Evolutionary conservation across 2,888 invertebrate genomes (phyloP), one percentile per base, ranked within the genome.

Genomic region (Helicoverpa assulta): DNA sequence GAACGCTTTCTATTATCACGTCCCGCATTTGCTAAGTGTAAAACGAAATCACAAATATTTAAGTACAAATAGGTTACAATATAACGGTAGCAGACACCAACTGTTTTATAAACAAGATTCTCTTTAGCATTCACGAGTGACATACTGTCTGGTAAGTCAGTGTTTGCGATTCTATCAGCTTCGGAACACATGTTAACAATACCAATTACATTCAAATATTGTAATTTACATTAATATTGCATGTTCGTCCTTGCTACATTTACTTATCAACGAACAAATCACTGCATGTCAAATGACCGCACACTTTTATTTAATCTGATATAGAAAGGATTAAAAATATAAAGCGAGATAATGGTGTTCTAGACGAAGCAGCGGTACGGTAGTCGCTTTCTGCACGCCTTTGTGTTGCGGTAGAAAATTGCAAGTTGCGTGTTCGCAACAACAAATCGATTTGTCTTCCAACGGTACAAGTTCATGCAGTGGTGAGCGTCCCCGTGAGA

Each of bases 401-500:
- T 18, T 1, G 26, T n/a, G 7, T 6, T 37, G 26, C 40, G 16
- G 8, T 51, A 33, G 12, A 14, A 47, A 18, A 19, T 21, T 37
- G 33, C 12, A n/a, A 62, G 37, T 59, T 65, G 56, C 55, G 56
- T 70, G 52, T 62, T 63, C 50, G 59, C 67, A 65, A 78, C 65
- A 77, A 78, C 75, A 73, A 82, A 72, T 77, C 64, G 60, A 76
- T 70, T 37, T 76, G 69, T 66, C 67, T 51, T 43, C 21, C 51
- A 81, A 81, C 73, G 79, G 69, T 66, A 73, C 67, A 54, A 76
- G 54, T 37, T 69, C 57, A 73, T 72, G 65, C 60, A 60, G 66
- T 51, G 61, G 58, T 64, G 61, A 66, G 66, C 70, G 85, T 87
- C 87, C 78, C 79, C 84, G 83, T 86, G 85, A 82, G 86, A 88